These are phyloP conservation scores for Rosalia funebris DNA, from an alignment of 2,888 invertebrate species.

Conservation along the genomic window DNA sequence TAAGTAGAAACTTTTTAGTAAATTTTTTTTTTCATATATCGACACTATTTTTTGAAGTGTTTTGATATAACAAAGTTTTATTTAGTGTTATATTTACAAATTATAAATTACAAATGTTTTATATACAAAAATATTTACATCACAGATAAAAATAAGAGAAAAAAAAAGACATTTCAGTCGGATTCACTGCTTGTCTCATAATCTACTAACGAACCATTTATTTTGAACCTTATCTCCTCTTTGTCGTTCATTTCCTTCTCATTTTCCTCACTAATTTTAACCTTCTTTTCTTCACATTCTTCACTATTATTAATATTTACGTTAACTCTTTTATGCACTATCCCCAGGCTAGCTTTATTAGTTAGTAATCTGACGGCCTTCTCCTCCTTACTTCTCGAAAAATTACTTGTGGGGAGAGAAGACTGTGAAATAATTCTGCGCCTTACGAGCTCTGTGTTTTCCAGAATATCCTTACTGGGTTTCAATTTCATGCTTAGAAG, in stretches of 20 bases:
- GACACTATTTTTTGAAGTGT: too few relatives aligned
- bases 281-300: neutral
- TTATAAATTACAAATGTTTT: too few relatives aligned
- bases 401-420: constrained; percentile 57
- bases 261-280: too few relatives aligned
- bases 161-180: too few relatives aligned
- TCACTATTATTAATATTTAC: neutral
- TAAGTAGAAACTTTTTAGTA: too few relatives aligned
- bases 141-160: too few relatives aligned
- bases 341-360: constrained; percentile 47
- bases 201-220: constrained; percentile 51
- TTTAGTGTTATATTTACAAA: too few relatives aligned
- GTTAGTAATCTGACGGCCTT: constrained; percentile 57
- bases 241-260: constrained; percentile 14
- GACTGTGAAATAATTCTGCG: constrained; percentile 57
- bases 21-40: too few relatives aligned
- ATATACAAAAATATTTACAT: too few relatives aligned
- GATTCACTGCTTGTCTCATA: constrained; percentile 56
- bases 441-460: constrained; percentile 62
- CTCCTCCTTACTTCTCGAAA: constrained; percentile 56
- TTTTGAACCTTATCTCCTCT: constrained; percentile 20
- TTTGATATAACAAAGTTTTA: too few relatives aligned
- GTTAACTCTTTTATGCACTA: constrained; percentile 41
- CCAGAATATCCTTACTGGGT: constrained; percentile 70
- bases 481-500: constrained; percentile 76